These are phyloP conservation scores for Morpho deidamia DNA, from an alignment of 2,888 invertebrate species.

Conservation along the genomic window DNA sequence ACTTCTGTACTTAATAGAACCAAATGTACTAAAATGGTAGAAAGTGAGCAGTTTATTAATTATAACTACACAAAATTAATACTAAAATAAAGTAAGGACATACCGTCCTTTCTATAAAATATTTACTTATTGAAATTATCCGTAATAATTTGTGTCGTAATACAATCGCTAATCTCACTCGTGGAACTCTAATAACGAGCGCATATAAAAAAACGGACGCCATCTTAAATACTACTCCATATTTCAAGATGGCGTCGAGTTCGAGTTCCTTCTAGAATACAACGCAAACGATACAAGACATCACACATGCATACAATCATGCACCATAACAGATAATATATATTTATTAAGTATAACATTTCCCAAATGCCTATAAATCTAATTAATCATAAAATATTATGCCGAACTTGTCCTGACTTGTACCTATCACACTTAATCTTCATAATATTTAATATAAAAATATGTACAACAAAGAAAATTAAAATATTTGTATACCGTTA, in stretches of 20 bases:
- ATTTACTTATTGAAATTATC: neutral
- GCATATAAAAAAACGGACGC: neutral
- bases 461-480: constrained; percentile 36
- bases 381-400: constrained; percentile 4
- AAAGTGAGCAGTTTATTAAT: constrained; percentile 7
- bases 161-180: too few relatives aligned
- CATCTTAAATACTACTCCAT: neutral
- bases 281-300: constrained; percentile 20
- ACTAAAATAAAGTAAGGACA: neutral
- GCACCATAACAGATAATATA: constrained; percentile 32
- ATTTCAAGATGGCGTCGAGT: neutral
- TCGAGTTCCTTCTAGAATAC: neutral
- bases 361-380: constrained; percentile 8
- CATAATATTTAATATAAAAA: constrained; percentile 39
- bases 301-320: constrained; percentile 42
- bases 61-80: neutral
- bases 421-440: constrained; percentile 47
- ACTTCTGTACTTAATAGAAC: constrained; percentile 6
- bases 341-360: constrained; percentile 15
- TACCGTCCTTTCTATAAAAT: neutral
- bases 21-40: constrained; percentile 8
- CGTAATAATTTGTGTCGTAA: neutral
- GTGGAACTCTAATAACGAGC: too few relatives aligned
- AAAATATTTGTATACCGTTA: constrained; percentile 26
- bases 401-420: constrained; percentile 39